Evolutionary conservation across 30 jellyfish, hydroid and myxozoan genomes (phyloP), one percentile per base, ranked within the genome.

Genomic region (Rhopilema esculentum): DNA sequence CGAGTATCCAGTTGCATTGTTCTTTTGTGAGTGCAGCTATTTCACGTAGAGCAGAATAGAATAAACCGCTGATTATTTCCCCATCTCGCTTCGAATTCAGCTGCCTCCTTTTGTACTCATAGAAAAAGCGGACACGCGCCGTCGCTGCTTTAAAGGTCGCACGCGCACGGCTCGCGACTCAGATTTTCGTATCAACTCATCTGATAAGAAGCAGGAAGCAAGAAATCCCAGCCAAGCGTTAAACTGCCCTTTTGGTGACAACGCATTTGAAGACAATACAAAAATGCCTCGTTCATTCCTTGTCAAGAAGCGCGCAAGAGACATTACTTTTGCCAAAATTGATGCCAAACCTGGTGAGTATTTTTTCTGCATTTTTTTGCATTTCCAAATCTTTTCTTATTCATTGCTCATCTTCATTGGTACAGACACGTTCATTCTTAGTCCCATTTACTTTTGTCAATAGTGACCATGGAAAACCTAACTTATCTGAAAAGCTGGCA

Each of bases 141-240:
- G 85, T 30, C 48, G 84, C 52, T 53, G 94, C 79, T 85, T 85
- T 72, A 85, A 70, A 85, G 86, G 83, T 66, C 84, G 91, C 84
- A 85, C 94, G 94, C 94, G 94, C 32, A 85, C 77, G 94, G 88
- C 94, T 85, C 94, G 94, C 94, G 94, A 85, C 94, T 72, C 88
- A 75, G 75, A 73, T 75, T 66, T 85, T 82, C 82, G 78, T 75
- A 74, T 88, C 79, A 30, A 6, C 70, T 67, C 75, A 75, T 63
- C 88, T 29, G 94, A 64, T 73, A 85, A 74, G 84, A 20, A 32
- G n/a, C 33, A 29, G 71, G 8, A 66, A 69, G 72, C 7, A 51
- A 16, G 1, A 51, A 49, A 69, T 51, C 69, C 49, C 92, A 83
- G 66, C 61, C 92, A 70, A 69, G 79, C 92, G 85, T 83, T 27